Evolutionary conservation across 2,797 vertebrate species (phyloP).

Genomic region (Dromococcyx pavoninus): DNA sequence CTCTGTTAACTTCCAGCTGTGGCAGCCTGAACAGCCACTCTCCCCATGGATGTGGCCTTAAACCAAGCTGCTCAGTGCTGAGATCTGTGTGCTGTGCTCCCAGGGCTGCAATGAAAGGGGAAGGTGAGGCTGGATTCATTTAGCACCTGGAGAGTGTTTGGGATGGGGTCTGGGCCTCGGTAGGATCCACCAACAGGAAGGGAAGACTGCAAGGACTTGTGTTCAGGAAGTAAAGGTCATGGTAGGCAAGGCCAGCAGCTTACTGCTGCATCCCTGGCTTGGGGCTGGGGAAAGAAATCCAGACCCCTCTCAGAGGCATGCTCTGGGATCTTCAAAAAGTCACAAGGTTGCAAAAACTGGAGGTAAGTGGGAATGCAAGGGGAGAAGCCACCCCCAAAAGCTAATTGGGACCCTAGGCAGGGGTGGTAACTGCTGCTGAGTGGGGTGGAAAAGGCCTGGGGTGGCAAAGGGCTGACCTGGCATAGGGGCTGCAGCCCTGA

Average conservation of each 20-base stretch:
- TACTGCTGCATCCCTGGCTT: background rate
- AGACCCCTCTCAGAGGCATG: fast-evolving
- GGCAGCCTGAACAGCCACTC: background rate
- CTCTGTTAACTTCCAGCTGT: background rate
- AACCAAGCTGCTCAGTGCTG: background rate
- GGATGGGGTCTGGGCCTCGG: background rate
- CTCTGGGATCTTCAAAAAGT: background rate
- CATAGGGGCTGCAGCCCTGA: background rate
- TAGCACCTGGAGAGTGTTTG: background rate
- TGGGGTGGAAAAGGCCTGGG: background rate
- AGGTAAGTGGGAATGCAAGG: background rate
- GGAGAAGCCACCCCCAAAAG: background rate
- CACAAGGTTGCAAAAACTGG: background rate
- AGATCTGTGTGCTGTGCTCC: background rate
- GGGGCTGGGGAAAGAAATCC: background rate
- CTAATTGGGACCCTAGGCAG: background rate
- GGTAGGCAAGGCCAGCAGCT: fast-evolving
- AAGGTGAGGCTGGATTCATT: background rate
- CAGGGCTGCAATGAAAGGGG: background rate
- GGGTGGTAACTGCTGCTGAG: background rate
- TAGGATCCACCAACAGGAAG: background rate
- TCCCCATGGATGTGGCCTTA: background rate
- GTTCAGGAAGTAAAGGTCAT: background rate
- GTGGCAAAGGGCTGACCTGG: background rate
- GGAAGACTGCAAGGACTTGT: background rate